Base-by-base conservation (phyloP, 2,113 vertebrate genomes). In the Murina feae region DNA sequence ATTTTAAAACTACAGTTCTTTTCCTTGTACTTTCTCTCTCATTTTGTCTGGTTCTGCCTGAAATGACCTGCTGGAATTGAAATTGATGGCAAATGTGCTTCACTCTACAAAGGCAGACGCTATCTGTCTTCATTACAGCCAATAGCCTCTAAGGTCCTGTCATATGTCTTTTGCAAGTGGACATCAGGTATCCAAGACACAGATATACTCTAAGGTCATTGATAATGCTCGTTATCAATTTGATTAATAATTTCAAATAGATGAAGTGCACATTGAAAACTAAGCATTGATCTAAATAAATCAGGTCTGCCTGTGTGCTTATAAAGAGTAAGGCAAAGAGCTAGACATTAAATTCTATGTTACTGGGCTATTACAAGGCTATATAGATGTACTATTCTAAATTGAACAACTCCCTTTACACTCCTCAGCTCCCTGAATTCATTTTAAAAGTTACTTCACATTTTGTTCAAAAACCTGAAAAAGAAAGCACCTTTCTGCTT, bases 81-180 rank as follows among this genome's bases (percentile, higher is more conserved):
- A 97, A 97, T 35, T 91, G 93, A 96, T 97, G 93, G 96, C 92
- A 93, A 76, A 91, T 58, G 49, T 95, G 74, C 28, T 92, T 21
- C 75, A 91, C 78, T 96, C 49, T 86, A 76, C 60, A 95, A 65
- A 93, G 82, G 89, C 69, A 96, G 93, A 95, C 68, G 55, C 51
- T 94, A 97, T 98, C 97, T 53, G 90, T 98, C 97, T 97, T 97
- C 92, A 96, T 97, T 96, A 78, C 1, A 88, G 80, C 72, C 78
- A 78, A 53, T 49, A 94, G 71, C 78, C 87, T 93, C 79, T 83
- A 75, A 47, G 84, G 71, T 84, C 65, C 94, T 90, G 66, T 96
- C 96, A 92, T 94, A 89, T 93, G 90, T 94, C 82, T 93, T 97
- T 83, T 95, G 84, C 97, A 96, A 95, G 82, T 72, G 71, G 97